Evolutionary conservation across 2,113 vertebrate species (phyloP), one percentile per base, ranked within the genome.

Genomic region (Oceanodroma tethys): DNA sequence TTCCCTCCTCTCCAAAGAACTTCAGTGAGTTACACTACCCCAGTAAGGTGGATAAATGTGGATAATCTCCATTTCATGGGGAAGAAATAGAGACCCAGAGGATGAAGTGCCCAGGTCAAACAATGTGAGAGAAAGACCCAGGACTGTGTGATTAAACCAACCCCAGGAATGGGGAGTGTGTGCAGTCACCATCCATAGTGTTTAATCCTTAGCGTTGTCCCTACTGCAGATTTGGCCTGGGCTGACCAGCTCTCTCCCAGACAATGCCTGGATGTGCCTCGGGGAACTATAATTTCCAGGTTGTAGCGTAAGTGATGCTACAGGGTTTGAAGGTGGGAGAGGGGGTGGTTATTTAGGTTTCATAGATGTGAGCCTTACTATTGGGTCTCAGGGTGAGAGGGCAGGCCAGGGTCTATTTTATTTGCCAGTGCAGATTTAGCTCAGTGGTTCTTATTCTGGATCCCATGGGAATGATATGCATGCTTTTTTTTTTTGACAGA

Each of bases 221-320:
- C 19, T 80, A 10, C 18, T 56, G 18, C 32, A 56, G 59, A 7
- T 34, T 9, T 43, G 34, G 25, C 14, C 23, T 59, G 62, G 32
- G 18, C 12, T 90, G 50, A 45, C 16, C 53, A n/a, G 2, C 2
- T 10, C 19, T 62, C 38, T 32, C 22, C 14, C 4, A 7, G 20
- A 13, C 16, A 30, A 10, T 48, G n/a, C 32, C 13, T 75, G 52
- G 16, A 45, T 3, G 0, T 23, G 20, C 13, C 10, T 16, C 22
- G 20, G 19, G 10, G 23, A 6, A n/a, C 10, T 47, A 0, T 13
- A 9, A 42, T 58, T 58, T 55, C 71, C 19, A 29, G 63, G 47
- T n/a, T 12, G 8, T 13, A 48, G 11, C 0, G 0, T 22, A 25
- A 19, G 0, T 8, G 72, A 15, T 13, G 34, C 53, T 38, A 3